These are phyloP conservation scores for Rhagonycha lutea DNA, from an alignment of 2,888 invertebrate genomes.

Conservation along the genomic window DNA sequence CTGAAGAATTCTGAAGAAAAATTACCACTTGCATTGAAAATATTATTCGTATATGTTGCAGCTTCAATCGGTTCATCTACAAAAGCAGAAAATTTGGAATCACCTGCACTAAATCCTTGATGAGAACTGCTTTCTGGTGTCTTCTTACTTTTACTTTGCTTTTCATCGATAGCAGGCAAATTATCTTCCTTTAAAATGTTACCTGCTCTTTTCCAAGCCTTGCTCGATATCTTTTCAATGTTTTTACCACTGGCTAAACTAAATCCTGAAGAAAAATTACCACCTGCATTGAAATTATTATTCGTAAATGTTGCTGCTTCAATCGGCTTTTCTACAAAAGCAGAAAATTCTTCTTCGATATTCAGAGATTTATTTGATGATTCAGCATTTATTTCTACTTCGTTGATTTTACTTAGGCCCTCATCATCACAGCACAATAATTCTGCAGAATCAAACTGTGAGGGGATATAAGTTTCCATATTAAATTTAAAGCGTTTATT, in stretches of 20 bases:
- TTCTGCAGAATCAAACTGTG: background rate
- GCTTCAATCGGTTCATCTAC: too few relatives aligned
- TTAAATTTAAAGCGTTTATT: background rate
- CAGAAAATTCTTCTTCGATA: background rate
- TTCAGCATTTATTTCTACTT: background rate
- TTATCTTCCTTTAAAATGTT: background rate
- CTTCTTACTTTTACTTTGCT: background rate
- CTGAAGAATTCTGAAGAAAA: background rate
- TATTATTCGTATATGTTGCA: too few relatives aligned
- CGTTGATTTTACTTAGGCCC: background rate
- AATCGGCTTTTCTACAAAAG: background rate
- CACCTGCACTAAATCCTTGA: conserved; percentile 13
- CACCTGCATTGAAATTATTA: too few relatives aligned
- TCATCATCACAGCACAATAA: background rate
- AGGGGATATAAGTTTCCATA: background rate
- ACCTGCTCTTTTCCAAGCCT: background rate
- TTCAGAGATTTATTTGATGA: background rate
- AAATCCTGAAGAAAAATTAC: background rate
- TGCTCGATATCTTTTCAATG: background rate
- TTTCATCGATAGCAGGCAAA: background rate
- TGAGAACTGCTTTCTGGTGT: background rate
- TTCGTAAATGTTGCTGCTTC: too few relatives aligned
- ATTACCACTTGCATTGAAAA: background rate
- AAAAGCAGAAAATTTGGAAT: too few relatives aligned
- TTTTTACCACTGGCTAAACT: background rate